These are phyloP conservation scores for Plagiodera versicolora DNA, from an alignment of 2,888 invertebrate species.

Conservation along the genomic window DNA sequence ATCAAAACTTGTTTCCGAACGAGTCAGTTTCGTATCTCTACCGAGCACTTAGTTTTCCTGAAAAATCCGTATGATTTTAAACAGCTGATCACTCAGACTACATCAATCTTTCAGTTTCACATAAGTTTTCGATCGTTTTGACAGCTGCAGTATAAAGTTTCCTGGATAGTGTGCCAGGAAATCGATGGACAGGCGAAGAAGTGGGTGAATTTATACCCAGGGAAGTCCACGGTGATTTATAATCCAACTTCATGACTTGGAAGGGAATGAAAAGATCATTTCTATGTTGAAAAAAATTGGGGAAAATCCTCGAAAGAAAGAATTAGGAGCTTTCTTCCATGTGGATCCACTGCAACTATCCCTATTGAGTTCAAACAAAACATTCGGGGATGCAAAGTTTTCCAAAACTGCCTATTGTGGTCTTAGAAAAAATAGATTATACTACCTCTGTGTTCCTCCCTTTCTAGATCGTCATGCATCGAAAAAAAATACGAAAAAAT, in stretches of 20 bases:
- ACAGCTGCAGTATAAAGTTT: slow-evolving; percentile 34
- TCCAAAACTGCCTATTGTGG: not conserved
- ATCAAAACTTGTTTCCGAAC: slow-evolving; percentile 2
- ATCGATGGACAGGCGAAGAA: not conserved
- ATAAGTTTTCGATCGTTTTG: slow-evolving; percentile 36
- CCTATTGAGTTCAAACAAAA: not conserved
- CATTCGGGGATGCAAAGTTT: not conserved
- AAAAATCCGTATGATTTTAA: slow-evolving; percentile 24
- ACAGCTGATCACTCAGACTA: slow-evolving; percentile 20
- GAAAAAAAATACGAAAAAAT: slow-evolving; percentile 2
- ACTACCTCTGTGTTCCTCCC: not conserved
- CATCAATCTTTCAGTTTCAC: slow-evolving; percentile 40
- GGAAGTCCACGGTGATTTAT: too few relatives aligned
- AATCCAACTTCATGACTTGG: too few relatives aligned
- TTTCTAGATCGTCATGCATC: not conserved
- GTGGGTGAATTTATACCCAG: not conserved
- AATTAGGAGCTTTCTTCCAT: not conserved
- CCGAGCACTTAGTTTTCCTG: slow-evolving; percentile 8
- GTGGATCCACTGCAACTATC: not conserved
- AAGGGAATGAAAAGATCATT: too few relatives aligned
- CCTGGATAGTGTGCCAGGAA: slow-evolving; percentile 1
- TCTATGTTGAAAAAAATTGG: too few relatives aligned
- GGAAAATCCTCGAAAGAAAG: too few relatives aligned
- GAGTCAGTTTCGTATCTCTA: not conserved
- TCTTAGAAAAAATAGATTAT: not conserved